Percentiles rank a stretch among this genome's conserved stretches.
These are phyloP conservation scores for Eulemur rubriventer DNA, from an alignment of 2,797 vertebrate genomes.

Conservation along the genomic window DNA sequence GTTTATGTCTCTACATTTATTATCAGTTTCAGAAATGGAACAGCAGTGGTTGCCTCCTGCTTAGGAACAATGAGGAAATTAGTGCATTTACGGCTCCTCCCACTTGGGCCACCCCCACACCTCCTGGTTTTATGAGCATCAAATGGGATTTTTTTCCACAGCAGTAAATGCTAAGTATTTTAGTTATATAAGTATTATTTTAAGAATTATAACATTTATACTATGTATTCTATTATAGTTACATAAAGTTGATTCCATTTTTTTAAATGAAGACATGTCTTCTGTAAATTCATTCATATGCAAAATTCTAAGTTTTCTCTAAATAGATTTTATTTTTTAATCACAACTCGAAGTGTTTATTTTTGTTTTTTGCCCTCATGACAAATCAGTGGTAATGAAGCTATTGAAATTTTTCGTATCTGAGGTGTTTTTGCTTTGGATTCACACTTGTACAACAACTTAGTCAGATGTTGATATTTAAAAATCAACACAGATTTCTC, in stretches of 20 bases:
- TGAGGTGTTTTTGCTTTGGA: background rate
- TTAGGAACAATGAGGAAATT: conserved; percentile 34
- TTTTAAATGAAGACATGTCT: background rate
- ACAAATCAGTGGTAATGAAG: background rate
- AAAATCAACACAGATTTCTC: background rate
- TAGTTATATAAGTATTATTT: conserved; percentile 17
- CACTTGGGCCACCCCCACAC: background rate
- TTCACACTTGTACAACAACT: background rate
- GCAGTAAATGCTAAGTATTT: background rate
- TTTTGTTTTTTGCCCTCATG: background rate
- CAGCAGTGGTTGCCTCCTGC: background rate
- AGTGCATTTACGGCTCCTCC: background rate
- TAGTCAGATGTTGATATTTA: background rate
- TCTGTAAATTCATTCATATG: background rate
- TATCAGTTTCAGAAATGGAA: conserved; percentile 32
- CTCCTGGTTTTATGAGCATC: background rate
- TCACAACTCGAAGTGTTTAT: background rate
- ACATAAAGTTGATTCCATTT: background rate
- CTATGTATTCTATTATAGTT: background rate
- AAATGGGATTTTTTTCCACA: background rate
- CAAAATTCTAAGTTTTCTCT: background rate
- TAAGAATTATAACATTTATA: conserved; percentile 36
- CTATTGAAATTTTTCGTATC: background rate
- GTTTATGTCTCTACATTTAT: conserved; percentile 42
- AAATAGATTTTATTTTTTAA: background rate